Conservation (phyloP, 2,888 invertebrate species). For the Bombylius major region DNA sequence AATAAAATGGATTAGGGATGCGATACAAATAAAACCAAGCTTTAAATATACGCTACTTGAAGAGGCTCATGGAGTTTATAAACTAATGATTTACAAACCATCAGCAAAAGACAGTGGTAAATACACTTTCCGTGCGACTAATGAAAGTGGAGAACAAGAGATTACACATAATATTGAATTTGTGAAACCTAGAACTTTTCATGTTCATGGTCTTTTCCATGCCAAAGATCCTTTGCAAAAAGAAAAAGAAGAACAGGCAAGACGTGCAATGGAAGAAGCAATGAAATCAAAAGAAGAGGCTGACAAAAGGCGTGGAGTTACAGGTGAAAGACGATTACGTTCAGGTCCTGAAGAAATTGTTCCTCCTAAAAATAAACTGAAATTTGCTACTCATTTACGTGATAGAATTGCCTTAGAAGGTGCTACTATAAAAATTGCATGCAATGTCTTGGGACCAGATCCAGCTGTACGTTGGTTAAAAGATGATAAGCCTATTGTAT, state of each 20-base stretch:
- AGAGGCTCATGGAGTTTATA: slow-evolving; percentile 39
- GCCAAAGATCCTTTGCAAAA: slow-evolving; percentile 29
- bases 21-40: slow-evolving; percentile 28
- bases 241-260: slow-evolving; percentile 28
- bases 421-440: slow-evolving; percentile 62
- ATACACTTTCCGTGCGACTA: slow-evolving; percentile 57
- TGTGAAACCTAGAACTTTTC: slow-evolving; percentile 40
- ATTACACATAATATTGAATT: slow-evolving; percentile 39
- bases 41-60: slow-evolving; percentile 33
- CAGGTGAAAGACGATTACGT: slow-evolving; percentile 13
- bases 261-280: slow-evolving; percentile 31
- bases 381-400: slow-evolving; percentile 61
- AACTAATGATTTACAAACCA: slow-evolving; percentile 43
- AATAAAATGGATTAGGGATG: slow-evolving; percentile 32
- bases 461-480: slow-evolving; percentile 63
- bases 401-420: slow-evolving; percentile 66
- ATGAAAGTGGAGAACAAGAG: slow-evolving; percentile 48
- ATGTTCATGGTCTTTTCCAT: slow-evolving; percentile 33
- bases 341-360: slow-evolving; percentile 25
- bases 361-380: slow-evolving; percentile 32
- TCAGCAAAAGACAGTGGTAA: slow-evolving; percentile 49
- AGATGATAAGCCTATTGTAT: slow-evolving; percentile 49
- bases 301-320: slow-evolving; percentile 26
- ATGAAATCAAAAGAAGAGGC: slow-evolving; percentile 34
- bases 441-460: slow-evolving; percentile 60